These are phyloP conservation scores for Eupithecia tripunctaria DNA, from an alignment of 2,888 invertebrate genomes.

Conservation along the genomic window DNA sequence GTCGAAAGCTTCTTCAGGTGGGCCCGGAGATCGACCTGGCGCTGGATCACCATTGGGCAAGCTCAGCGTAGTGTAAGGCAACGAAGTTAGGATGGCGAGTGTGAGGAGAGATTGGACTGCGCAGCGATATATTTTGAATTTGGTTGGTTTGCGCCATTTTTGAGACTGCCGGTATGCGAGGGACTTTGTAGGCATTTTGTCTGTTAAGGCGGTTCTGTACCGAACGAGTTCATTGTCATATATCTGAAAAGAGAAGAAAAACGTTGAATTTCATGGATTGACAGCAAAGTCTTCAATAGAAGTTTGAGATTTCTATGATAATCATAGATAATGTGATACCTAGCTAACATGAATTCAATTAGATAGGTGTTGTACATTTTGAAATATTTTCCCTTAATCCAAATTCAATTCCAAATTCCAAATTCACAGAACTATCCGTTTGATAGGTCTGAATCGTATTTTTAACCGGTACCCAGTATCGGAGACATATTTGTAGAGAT, in stretches of 20 bases:
- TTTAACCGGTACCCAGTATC: too few relatives aligned
- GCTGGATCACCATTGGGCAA: slow-evolving; percentile 86
- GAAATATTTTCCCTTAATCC: too few relatives aligned
- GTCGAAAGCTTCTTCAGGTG: slow-evolving; percentile 58
- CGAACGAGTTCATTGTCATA: slow-evolving; percentile 44
- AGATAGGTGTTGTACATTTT: too few relatives aligned
- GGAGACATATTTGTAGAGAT: too few relatives aligned
- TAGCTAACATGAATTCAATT: too few relatives aligned
- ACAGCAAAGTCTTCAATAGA: too few relatives aligned
- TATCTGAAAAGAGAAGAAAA: slow-evolving; percentile 46
- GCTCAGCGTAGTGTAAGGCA: slow-evolving; percentile 76
- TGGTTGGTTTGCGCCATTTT: slow-evolving; percentile 55
- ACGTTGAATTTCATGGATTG: background rate
- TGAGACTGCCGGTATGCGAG: slow-evolving; percentile 38
- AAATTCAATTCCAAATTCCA: too few relatives aligned
- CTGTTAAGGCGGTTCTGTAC: slow-evolving; percentile 36
- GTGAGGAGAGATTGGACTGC: slow-evolving; percentile 52
- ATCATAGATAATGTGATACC: too few relatives aligned
- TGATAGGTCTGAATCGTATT: too few relatives aligned
- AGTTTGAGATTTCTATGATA: too few relatives aligned
- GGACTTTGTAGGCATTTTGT: slow-evolving; percentile 50
- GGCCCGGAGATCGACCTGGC: slow-evolving; percentile 87
- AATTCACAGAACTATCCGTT: too few relatives aligned
- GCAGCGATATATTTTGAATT: slow-evolving; percentile 63
- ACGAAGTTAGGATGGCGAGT: slow-evolving; percentile 64